Base-by-base conservation (phyloP, 2,888 invertebrate genomes). In the Diploptera punctata region DNA sequence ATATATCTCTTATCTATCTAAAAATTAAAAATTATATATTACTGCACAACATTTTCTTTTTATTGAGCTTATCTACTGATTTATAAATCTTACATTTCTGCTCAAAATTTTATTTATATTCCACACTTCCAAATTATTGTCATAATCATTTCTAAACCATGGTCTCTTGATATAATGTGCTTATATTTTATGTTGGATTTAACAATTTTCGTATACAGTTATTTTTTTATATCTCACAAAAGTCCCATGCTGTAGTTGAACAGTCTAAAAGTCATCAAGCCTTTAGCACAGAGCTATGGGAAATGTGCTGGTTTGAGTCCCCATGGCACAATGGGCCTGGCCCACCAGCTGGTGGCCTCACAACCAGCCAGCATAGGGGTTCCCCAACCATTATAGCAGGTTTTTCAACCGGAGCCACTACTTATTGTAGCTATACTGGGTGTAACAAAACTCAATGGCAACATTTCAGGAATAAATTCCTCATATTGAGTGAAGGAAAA, bases 151-250 rank as follows among this genome's bases (percentile, higher is more conserved):
- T 60, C 24, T 29, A 21, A 31, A 60, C 29, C 31, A 31, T 60
- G 60, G 60, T 60, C 60, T 16, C 60, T 60, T 31, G 31, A 60
- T 26, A 60, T 31, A 60, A 29, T n/a, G 24, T 10, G 21, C 5
- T 60, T 60, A 31, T 16, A 4, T 16, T 29, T 60, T 31, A n/a
- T 57, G 24, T 57, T 24, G 24, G 24, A 24, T n/a, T n/a, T n/a
- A n/a, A n/a, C n/a, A n/a, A n/a, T n/a, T n/a, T n/a, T n/a, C n/a
- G n/a, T n/a, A n/a, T n/a, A n/a, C n/a, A n/a, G n/a, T n/a, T n/a
- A n/a, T n/a, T n/a, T n/a, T n/a, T n/a, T n/a, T n/a, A n/a, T n/a
- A n/a, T n/a, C n/a, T n/a, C n/a, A n/a, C n/a, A n/a, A n/a, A n/a
- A n/a, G n/a, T n/a, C 21, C n/a, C 13, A 13, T 54, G n/a, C 7